Evolutionary conservation across 2,888 invertebrate genomes (phyloP), one percentile per base, ranked within the genome.

Genomic region (Rugalucina vietnamica): DNA sequence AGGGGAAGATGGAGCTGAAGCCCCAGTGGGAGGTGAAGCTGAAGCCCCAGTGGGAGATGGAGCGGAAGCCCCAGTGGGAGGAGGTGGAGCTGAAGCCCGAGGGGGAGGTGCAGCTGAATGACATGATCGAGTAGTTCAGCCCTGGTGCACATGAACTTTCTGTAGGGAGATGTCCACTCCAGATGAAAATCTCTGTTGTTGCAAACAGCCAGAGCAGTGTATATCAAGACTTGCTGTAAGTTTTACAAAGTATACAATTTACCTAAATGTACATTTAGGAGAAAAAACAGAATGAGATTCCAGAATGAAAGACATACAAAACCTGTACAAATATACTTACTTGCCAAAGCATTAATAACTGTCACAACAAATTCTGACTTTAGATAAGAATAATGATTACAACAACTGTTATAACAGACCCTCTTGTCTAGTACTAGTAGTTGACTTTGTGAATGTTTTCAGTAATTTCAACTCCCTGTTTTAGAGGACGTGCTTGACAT

Each of bases 401-500:
- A 18, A 8, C 8, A 43, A 43, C 43, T 43, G 10, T 43, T 43
- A 8, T 12, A 8, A 43, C 43, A 43, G 43, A 43, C 8, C 43
- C 8, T 43, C 8, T 43, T 12, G 8, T 12, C 43, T 43, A 43
- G 43, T 12, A 43, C 43, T 43, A 43, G n/a, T n/a, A n/a, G n/a
- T n/a, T n/a, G n/a, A n/a, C n/a, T n/a, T 18, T 43, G 10, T 43
- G 43, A 12, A 12, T 12, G 12, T 60, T 29, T 36, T 32, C 65
- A 81, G 81, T 72, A 76, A 60, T 81, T 85, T 27, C 49, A 78
- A 4, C 27, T 82, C 14, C 39, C 78, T 8, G 71, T 86, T 4
- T 72, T 88, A 3, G 79, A 80, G 27, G 73, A 37, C 10, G 84
- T 84, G 0, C 60, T 88, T 0, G 79, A 27, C 10, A 29, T 86